phyloP scores from a whole-genome alignment of 1,140 invertebrate species.

The Microplitis demolitor region DNA sequence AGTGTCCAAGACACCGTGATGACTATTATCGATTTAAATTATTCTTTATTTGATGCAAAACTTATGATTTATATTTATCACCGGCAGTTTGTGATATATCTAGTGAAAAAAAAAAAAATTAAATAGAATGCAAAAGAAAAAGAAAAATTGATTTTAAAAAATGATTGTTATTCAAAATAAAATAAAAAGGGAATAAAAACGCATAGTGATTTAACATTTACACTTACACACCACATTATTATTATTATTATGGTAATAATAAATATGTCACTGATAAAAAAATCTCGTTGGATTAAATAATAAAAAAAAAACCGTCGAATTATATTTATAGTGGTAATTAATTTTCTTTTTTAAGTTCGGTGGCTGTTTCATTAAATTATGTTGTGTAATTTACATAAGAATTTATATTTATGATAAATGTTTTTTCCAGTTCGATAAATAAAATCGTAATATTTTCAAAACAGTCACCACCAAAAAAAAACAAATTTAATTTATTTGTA shows the following conservation, averaged over 20 bases:
- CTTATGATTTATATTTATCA: slow-evolving; percentile 40
- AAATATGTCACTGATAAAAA: slow-evolving; percentile 15
- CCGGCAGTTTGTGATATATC: slow-evolving; percentile 62
- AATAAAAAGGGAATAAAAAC: slow-evolving; percentile 22
- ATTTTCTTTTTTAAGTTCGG: too few species aligned
- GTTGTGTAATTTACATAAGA: too few species aligned
- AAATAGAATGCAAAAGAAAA: slow-evolving; percentile 42
- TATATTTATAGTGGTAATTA: too few species aligned
- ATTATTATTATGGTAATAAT: slow-evolving; percentile 14
- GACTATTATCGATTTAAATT: background rate
- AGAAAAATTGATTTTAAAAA: slow-evolving; percentile 31
- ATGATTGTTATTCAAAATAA: slow-evolving; percentile 56
- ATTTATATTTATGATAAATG: too few species aligned
- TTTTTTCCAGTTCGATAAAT: too few species aligned
- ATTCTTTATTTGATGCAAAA: slow-evolving; percentile 34
- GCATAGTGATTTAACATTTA: slow-evolving; percentile 56
- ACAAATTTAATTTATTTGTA: too few species aligned
- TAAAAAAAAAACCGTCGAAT: too few species aligned
- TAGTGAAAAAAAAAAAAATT: slow-evolving; percentile 47
- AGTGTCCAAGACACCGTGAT: background rate
- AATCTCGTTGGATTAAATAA: background rate
- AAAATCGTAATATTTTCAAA: too few species aligned
- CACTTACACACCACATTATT: slow-evolving; percentile 42
- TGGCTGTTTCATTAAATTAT: too few species aligned
- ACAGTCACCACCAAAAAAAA: too few species aligned